Evolutionary conservation across 2,888 invertebrate species (phyloP), one percentile per base, ranked within the genome.

Genomic region (Gerris lacustris): DNA sequence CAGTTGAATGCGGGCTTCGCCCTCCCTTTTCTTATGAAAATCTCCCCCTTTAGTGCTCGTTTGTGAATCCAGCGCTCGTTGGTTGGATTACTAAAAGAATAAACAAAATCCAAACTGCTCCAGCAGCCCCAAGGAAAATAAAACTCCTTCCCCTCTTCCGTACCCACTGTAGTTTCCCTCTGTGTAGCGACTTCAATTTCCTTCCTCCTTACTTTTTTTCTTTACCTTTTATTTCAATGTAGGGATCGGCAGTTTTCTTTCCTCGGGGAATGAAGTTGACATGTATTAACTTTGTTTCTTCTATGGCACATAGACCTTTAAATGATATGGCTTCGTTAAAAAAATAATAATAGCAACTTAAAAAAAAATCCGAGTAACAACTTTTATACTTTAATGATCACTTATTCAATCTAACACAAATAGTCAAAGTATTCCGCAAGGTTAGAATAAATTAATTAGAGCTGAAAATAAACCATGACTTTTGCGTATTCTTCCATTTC

Each of bases 1-100:
- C 15, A 55, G 55, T 11, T 11, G 55, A 55, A 55, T 11, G 15
- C 15, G 31, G 31, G 55, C 55, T 55, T 55, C 55, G 55, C 15
- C 15, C 55, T 55, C 55, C 55, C 55, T 55, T 55, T 55, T 55
- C 55, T 55, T 55, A 55, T 55, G 55, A 55, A 55, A 55, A 55
- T 55, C 55, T 55, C 55, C 55, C 55, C 15, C 15, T 55, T 55
- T 55, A 55, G 55, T 55, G 55, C 55, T 15, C 9, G 9, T 55
- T 55, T 55, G 11, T 55, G 55, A 55, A 55, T 55, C 55, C 55
- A 55, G 55, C 9, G 55, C 55, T 55, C 55, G 55, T 55, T 55
- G 55, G 9, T 11, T 11, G 55, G 55, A 55, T 55, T 55, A 55
- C 55, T 55, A 11, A 15, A 55, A 15, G 55, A 55, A 55, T 55